Percentiles rank a stretch among this genome's conserved stretches.
phyloP scores from a whole-genome alignment of 2,113 vertebrate genomes.

The Syrmaticus mikado region DNA sequence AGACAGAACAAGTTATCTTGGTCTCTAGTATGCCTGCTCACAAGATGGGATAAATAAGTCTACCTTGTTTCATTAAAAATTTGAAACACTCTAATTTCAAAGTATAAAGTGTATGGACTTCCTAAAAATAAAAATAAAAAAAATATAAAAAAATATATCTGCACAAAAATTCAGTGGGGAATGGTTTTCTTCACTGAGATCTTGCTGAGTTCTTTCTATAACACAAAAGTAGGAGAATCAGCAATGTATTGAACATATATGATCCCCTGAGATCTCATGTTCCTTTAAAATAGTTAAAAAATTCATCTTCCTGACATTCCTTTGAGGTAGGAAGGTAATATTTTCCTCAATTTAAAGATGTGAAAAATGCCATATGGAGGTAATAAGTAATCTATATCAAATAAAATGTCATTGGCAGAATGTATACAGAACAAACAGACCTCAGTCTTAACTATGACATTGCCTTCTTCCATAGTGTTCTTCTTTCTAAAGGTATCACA shows the following conservation, averaged over 20 bases:
- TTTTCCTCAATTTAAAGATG: neutral
- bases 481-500: neutral
- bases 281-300: neutral
- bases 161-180: neutral
- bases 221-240: neutral
- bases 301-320: neutral
- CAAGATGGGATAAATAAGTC: neutral
- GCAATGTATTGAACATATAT: neutral
- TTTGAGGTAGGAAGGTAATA: neutral
- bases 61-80: neutral
- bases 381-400: neutral
- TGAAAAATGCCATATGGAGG: neutral
- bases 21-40: fast-evolving
- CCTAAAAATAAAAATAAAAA: neutral
- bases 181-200: neutral
- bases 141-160: neutral
- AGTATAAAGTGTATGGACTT: neutral
- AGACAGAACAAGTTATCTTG: neutral
- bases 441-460: neutral
- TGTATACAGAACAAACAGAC: neutral
- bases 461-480: neutral
- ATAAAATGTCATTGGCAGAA: neutral
- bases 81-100: neutral
- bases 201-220: neutral
- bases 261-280: neutral